These are phyloP conservation scores for Myotis davidii DNA, from an alignment of 2,113 vertebrate genomes.

Conservation along the genomic window DNA sequence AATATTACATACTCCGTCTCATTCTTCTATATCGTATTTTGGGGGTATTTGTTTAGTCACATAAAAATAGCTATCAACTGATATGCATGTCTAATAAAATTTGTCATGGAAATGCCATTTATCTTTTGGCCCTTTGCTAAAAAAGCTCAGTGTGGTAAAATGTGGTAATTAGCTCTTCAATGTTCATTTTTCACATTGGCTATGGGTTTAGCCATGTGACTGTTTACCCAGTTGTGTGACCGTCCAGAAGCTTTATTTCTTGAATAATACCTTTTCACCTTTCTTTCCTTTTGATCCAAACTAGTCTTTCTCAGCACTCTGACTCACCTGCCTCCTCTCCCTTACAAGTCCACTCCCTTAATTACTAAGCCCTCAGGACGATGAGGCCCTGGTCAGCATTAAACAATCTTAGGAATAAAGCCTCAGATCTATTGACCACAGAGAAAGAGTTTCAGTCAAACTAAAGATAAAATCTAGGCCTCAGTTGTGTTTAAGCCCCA, in stretches of 20 bases:
- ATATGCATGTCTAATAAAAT: not conserved
- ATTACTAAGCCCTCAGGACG: not conserved
- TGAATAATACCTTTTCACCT: not conserved
- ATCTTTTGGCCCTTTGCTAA: not conserved
- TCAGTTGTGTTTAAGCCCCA: not conserved
- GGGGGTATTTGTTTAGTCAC: not conserved
- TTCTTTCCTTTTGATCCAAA: not conserved
- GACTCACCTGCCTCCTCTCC: not conserved
- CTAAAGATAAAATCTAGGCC: not conserved
- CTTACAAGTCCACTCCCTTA: not conserved
- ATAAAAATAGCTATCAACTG: not conserved
- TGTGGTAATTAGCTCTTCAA: not conserved
- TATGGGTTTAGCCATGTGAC: not conserved
- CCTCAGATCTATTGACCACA: not conserved
- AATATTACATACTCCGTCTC: not conserved
- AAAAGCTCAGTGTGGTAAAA: not conserved
- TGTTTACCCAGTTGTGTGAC: not conserved
- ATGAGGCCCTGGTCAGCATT: not conserved
- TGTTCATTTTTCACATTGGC: not conserved
- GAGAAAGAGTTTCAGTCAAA: not conserved
- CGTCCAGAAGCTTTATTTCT: not conserved
- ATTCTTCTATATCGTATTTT: not conserved
- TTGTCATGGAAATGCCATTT: not conserved
- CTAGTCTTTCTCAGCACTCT: not conserved
- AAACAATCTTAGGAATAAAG: not conserved